Base-by-base conservation (phyloP, 2,113 vertebrate genomes). In the Ctenomys sociabilis region DNA sequence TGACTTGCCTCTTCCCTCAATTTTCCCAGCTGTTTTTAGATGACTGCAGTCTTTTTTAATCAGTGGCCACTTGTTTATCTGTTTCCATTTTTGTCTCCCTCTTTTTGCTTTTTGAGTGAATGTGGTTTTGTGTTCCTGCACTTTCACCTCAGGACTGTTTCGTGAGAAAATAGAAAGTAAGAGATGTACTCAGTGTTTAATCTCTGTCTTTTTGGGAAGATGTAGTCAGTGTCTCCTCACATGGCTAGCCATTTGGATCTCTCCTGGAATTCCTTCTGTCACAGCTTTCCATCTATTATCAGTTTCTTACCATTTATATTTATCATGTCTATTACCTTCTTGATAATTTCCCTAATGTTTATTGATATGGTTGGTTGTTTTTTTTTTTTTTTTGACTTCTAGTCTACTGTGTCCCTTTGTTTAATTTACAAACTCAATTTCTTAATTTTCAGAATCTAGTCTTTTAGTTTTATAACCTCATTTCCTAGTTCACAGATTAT, bases 111-210 rank as follows among this genome's bases (percentile, higher is more conserved):
- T 30, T 80, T 68, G 12, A 81, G 12, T 72, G 45, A 89, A 40
- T 68, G 49, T 86, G 66, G 40, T 83, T 95, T 95, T 83, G n/a
- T 77, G 26, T 72, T 40, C 49, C 43, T 73, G 57, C 4, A 30
- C n/a, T 93, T n/a, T 84, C 52, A 40, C 17, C 86, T 68, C 66
- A 32, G 37, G 83, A 49, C 75, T 43, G 52, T 94, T 84, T 78
- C 52, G 32, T 66, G 45, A 92, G 59, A 95, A 92, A 95, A 16
- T 49, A 77, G 7, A 80, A 92, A 12, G 82, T 37, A 75, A 84
- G 57, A 17, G 54, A 9, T 63, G 5, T 87, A 19, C 77, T 88
- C 9, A 28, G 9, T 75, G 32, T 73, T 37, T 68, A 88, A 77
- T 88, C 37, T 17, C 26, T 57, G 59, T 61, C 21, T 24, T 61